Evolutionary conservation across 1,140 invertebrate genomes (phyloP).

Genomic region (Drosophila rhopaloa): DNA sequence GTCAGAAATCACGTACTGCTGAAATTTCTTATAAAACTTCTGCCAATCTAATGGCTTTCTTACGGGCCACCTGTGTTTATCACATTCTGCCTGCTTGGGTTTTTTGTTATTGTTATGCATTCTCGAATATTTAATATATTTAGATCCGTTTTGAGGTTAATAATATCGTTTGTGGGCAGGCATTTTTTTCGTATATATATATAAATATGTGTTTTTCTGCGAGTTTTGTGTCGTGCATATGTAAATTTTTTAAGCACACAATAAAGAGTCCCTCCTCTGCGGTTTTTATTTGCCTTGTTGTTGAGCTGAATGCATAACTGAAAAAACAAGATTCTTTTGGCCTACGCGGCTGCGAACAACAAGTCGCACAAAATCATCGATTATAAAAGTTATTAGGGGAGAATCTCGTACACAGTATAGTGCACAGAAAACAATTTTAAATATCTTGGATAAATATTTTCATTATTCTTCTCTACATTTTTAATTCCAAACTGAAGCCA

Average conservation of each 20-base stretch:
- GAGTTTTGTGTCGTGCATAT: constrained; percentile 59
- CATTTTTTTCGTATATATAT: constrained; percentile 40
- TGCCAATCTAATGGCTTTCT: constrained; percentile 2
- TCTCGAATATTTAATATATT: constrained; percentile 8
- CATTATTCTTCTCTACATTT: too few species aligned
- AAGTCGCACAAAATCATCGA: constrained; percentile 75
- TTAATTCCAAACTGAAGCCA: too few species aligned
- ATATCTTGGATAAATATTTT: too few species aligned
- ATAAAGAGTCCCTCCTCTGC: constrained; percentile 25
- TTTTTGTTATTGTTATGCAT: constrained; percentile 23
- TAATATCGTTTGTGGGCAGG: constrained; percentile 59
- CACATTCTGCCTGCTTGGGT: constrained; percentile 14
- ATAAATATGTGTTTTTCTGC: constrained; percentile 14
- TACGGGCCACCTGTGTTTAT: constrained; percentile 26
- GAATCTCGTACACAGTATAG: constrained; percentile 36
- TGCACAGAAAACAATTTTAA: constrained; percentile 10
- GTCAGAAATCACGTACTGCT: constrained; percentile 14
- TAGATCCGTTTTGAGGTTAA: constrained; percentile 56
- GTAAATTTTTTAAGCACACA: constrained; percentile 64
- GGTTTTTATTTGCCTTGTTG: constrained; percentile 21
- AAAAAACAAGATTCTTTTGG: constrained; percentile 71
- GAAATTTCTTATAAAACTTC: constrained; percentile 8
- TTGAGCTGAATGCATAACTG: constrained; percentile 46
- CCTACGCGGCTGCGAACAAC: constrained; percentile 58
- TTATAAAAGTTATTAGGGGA: constrained; percentile 69